Evolutionary conservation across 1,140 invertebrate genomes (phyloP), one percentile per base, ranked within the genome.

Genomic region (Dolichoris vasculosae): DNA sequence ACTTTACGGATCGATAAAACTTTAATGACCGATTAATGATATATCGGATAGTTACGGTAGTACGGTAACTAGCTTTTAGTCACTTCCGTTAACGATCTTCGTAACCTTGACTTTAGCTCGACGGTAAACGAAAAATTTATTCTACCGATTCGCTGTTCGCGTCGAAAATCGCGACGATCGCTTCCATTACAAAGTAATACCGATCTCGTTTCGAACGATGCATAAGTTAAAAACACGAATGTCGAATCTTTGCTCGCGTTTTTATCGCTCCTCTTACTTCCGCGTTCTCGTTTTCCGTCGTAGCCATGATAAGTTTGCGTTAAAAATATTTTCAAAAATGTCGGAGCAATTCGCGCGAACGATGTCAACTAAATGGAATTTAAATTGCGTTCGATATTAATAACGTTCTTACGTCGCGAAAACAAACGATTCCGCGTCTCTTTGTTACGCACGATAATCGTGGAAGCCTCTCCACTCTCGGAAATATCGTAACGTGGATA

Each of bases 221-320:
- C 26, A 17, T 43, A 30, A 77, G 46, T n/a, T n/a, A n/a, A 77
- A 43, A n/a, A 77, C 7, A 32, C 7, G 7, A 8, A 32, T 51
- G 9, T 75, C 48, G 15, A 69, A 32, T 48, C 35, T 71, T 8
- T 8, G 30, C 26, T 20, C 20, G 17, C 48, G 4, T 59, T 64
- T 59, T 83, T 77, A 77, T 76, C 73, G 13, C 30, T 13, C 9
- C 32, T 30, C 40, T 35, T 48, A 67, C 71, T 79, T 79, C 76
- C 76, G 32, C 35, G 59, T 71, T 79, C 75, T 84, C 76, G 23
- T 84, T 84, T 84, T 51, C 48, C 79, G 17, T 75, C 35, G n/a
- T 26, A 48, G 35, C 4, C 0, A 59, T 40, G 48, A 83, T 63
- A 83, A 30, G 23, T 75, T 23, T 55, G 8, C 51, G 15, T 59